Percentiles rank a stretch among this genome's conserved stretches.
Conservation (phyloP, 1,140 invertebrate genomes). For the Nilaparvata lugens region DNA sequence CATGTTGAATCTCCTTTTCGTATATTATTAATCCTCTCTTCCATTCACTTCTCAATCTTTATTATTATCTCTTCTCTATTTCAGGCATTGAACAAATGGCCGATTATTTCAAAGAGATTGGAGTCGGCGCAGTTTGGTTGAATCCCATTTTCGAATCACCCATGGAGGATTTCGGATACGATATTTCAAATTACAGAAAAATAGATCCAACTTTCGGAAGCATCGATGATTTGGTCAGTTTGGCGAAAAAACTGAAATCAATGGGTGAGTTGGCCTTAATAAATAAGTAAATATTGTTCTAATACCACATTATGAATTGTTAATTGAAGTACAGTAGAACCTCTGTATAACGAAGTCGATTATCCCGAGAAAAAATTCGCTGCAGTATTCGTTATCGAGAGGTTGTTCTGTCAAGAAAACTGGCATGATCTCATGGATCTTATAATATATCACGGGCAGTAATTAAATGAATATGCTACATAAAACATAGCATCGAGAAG, state of each 20-base stretch:
- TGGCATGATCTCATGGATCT: no score
- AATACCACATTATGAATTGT: background rate
- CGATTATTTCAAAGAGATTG: constrained; percentile 31
- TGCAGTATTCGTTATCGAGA: no score
- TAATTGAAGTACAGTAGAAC: no score
- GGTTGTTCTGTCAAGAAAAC: no score
- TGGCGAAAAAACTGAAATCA: constrained; percentile 43
- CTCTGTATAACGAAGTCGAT: no score
- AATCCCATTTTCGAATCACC: constrained; percentile 58
- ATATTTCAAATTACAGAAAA: constrained; percentile 49
- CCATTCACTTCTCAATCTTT: no score
- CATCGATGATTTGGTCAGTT: constrained; percentile 48
- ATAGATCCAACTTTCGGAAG: constrained; percentile 51
- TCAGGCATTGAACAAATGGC: constrained; percentile 30
- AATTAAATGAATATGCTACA: no score
- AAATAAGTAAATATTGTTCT: constrained; percentile 1
- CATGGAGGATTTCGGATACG: constrained; percentile 55
- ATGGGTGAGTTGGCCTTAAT: constrained; percentile 29
- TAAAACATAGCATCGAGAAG: background rate
- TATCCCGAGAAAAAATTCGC: no score
- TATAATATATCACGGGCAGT: no score
- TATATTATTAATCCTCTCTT: no score
- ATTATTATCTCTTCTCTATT: constrained; percentile 9
- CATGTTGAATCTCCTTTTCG: no score
- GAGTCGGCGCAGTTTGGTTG: constrained; percentile 47